A percentile compares a stretch with the other conserved stretches of the same genome.
Conservation (phyloP, 2,113 vertebrate species). For the Aptenodytes forsteri region DNA sequence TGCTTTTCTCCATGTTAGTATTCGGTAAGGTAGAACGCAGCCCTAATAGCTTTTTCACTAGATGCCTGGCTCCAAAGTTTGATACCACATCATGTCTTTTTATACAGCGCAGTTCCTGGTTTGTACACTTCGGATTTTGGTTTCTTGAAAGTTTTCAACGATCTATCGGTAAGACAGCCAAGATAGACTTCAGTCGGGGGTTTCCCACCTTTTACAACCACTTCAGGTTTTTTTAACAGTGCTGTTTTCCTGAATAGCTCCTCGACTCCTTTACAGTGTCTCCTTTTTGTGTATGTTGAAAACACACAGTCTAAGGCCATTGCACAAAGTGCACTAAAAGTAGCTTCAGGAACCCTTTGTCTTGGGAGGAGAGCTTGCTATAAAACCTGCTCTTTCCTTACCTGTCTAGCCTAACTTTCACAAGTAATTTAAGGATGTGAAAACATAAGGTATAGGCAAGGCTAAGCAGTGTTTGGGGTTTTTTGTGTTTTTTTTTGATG, state of each 20-base stretch:
- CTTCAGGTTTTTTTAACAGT: not conserved
- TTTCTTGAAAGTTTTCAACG: not conserved
- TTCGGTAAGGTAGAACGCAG: too few relatives aligned
- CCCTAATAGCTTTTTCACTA: rapidly evolving
- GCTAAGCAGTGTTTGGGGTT: rapidly evolving
- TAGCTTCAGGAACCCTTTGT: not conserved
- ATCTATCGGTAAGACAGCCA: rapidly evolving
- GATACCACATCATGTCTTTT: rapidly evolving
- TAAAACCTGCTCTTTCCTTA: not conserved
- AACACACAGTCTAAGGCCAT: rapidly evolving
- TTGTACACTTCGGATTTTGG: not conserved
- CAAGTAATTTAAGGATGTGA: not conserved
- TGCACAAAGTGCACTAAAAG: not conserved
- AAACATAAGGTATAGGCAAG: not conserved
- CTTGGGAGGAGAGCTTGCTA: not conserved
- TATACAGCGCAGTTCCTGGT: rapidly evolving
- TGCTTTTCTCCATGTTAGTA: rapidly evolving
- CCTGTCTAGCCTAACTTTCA: rapidly evolving
- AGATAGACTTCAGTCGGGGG: rapidly evolving
- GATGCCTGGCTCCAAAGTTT: not conserved
- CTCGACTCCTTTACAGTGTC: rapidly evolving
- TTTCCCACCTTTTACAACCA: not conserved
- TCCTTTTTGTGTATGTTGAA: rapidly evolving
- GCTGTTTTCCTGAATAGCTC: not conserved
- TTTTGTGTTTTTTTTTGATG: too few relatives aligned